Percentiles rank a stretch among this genome's conserved stretches.
Conservation (phyloP, 2,797 vertebrate species). For the Sebastes matsubarae region DNA sequence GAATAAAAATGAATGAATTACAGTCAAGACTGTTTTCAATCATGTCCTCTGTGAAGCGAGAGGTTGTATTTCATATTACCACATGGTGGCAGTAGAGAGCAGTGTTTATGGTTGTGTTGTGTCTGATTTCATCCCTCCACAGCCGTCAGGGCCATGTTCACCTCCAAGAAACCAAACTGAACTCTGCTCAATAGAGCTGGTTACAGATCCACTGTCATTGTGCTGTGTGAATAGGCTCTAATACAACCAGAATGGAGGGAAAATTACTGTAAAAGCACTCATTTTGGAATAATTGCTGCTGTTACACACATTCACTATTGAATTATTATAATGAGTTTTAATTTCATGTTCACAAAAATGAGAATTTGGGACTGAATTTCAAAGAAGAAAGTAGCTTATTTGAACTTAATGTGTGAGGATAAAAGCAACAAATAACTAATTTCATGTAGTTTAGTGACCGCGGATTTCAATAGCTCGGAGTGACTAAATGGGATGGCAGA, state of each 20-base stretch:
- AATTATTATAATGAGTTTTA: background rate
- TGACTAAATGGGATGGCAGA: background rate
- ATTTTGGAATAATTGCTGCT: background rate
- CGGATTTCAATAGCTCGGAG: background rate
- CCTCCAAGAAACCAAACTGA: conserved; percentile 35
- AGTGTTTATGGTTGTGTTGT: conserved; percentile 12
- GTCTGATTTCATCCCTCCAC: conserved; percentile 26
- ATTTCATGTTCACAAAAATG: background rate
- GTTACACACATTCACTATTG: background rate
- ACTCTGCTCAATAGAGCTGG: conserved; percentile 6
- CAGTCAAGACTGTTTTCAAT: background rate
- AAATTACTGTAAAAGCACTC: background rate
- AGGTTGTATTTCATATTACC: conserved; percentile 20
- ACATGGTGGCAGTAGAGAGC: conserved; percentile 75
- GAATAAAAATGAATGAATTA: conserved; percentile 2
- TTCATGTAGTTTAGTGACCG: background rate
- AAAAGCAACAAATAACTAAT: background rate
- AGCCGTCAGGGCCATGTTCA: conserved; percentile 24
- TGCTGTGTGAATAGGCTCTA: conserved; percentile 1
- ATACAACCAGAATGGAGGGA: background rate
- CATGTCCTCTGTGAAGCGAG: background rate
- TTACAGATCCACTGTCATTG: conserved; percentile 2
- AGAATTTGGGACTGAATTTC: background rate
- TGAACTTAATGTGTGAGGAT: background rate
- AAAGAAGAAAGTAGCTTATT: background rate